Base-by-base conservation (phyloP, 2,113 vertebrate species). In the Strix uralensis region DNA sequence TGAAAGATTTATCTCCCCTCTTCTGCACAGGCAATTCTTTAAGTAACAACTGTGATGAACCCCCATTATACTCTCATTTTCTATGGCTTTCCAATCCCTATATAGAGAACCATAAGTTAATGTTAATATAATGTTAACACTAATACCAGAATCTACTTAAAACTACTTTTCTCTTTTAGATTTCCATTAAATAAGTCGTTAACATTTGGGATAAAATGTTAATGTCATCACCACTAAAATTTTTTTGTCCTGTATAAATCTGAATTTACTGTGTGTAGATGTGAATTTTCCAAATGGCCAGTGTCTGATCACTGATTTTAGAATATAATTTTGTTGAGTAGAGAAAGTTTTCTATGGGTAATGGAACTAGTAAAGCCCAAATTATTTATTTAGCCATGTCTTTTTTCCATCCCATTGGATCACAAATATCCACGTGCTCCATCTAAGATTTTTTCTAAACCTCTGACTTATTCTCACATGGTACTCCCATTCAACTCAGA, bases 151-250 rank as follows among this genome's bases (percentile, higher is more conserved):
- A 63, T 75, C 10, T 84, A 36, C 65, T 92, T 81, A 54, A 81
- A 94, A 75, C 8, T 63, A 29, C 9, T 86, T 88, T 67, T 77
- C 18, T 73, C 20, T 92, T 88, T 81, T 61, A 88, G 40, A 69
- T 17, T 89, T 91, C 46, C 10, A 61, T 95, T 75, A 84, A 92
- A 52, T 69, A 82, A 86, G 36, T n/a, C 4, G 0, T 73, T 91
- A 92, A 47, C 32, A 94, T 88, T 92, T 90, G 86, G 49, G 29
- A 77, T 59, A 77, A 86, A 90, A 88, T 93, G 34, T 90, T 78
- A 84, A 81, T 81, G 21, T 81, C 40, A 74, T 75, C 42, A 59
- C 23, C 30, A 52, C 40, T 82, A 40, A 80, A 82, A 92, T 67
- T 7, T 27, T 80, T 94, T 80, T 88, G 7, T 72, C 34, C 36